Evolutionary conservation across 1,140 invertebrate species (phyloP), one percentile per base, ranked within the genome.

Genomic region (Bombus affinis): DNA sequence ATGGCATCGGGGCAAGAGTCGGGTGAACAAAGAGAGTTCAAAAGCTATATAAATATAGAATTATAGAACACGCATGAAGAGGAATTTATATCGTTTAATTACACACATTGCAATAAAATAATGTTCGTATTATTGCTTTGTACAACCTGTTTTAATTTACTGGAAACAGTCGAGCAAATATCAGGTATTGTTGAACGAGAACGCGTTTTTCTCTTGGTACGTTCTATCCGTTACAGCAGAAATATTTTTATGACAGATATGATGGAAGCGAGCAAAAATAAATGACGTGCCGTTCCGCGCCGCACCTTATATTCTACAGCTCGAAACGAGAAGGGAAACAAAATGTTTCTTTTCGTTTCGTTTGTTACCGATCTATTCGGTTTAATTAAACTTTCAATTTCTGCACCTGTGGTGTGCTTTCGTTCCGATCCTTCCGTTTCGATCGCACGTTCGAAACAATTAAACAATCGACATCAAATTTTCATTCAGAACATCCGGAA

Each of bases 61-160:
- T 25, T n/a, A 25, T 28, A 25, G 28, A 76, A 3, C 44, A 47
- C 18, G 39, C 25, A 32, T 2, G 28, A 5, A 18, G 32, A 10
- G n/a, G 32, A 53, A 74, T 77, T 77, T 77, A 35, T 47, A 47
- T 66, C 32, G 53, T 76, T 76, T 59, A 59, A 76, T 59, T 76
- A 22, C 35, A 22, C 8, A 13, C 25, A 32, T 39, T 62, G 47
- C 28, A n/a, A 39, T 59, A 59, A 76, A 62, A 37, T 28, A 59
- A 59, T 59, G 57, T 12, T 59, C 57, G 57, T 28, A 59, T 28
- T 12, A 59, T 9, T 28, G 10, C 47, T 53, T 53, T 53, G 47
- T 22, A 22, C 47, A 22, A 53, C 0, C 47, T 53, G 22, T 62
- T 39, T 28, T 59, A 39, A 76, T 59, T 35, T 39, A 39, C 35